Conservation (phyloP, 2,113 vertebrate genomes). For the Climacteris rufus region DNA sequence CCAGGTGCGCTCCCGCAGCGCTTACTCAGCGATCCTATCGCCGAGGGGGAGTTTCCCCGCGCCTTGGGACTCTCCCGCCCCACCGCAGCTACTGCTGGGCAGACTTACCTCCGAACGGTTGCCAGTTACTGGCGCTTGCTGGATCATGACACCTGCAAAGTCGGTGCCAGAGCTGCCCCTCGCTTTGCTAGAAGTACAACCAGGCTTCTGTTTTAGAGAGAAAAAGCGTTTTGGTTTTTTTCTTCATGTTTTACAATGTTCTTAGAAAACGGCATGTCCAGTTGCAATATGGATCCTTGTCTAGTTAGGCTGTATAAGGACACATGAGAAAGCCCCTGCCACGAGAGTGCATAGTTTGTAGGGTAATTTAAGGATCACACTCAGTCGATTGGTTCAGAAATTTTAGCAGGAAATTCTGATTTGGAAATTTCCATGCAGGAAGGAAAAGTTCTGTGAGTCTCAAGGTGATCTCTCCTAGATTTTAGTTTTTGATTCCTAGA, state of each 20-base stretch:
- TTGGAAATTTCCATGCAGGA: not conserved
- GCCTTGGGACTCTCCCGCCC: rapidly evolving
- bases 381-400: not conserved
- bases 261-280: not conserved
- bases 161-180: not conserved
- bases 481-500: not conserved
- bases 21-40: not conserved
- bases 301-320: not conserved
- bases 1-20: not conserved
- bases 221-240: not conserved
- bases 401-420: not conserved
- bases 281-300: not conserved
- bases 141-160: not conserved
- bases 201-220: not conserved
- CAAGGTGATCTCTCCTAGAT: not conserved
- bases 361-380: not conserved
- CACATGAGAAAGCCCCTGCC: not conserved
- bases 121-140: rapidly evolving
- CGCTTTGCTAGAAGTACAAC: not conserved
- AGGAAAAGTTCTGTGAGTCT: not conserved
- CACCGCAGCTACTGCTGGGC: rapidly evolving
- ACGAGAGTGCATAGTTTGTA: not conserved
- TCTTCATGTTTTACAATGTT: not conserved
- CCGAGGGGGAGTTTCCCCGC: not conserved
- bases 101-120: rapidly evolving